phyloP scores from a whole-genome alignment of 1,140 invertebrate species.

The Pantala flavescens region DNA sequence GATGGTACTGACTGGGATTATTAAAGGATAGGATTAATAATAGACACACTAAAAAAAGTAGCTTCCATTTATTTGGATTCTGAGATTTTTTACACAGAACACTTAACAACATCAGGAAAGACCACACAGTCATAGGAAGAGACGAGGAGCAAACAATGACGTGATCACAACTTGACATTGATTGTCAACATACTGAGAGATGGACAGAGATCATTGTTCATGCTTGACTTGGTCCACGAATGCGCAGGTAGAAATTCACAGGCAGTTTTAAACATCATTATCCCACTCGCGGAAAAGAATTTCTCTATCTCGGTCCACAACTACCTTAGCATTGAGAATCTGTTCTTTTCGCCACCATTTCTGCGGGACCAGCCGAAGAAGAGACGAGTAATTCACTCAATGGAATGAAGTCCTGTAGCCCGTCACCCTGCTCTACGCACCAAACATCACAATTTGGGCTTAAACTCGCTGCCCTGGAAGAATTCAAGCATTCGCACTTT shows the following conservation, averaged over 20 bases:
- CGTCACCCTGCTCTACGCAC: slow-evolving; percentile 23
- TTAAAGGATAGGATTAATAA: too few species aligned
- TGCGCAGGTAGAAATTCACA: not conserved
- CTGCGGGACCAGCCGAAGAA: not conserved
- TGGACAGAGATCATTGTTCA: not conserved
- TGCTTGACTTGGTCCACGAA: not conserved
- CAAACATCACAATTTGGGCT: slow-evolving; percentile 36
- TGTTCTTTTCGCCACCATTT: not conserved
- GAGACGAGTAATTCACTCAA: not conserved
- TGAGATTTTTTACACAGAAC: not conserved
- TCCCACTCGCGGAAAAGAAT: not conserved
- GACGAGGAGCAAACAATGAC: not conserved
- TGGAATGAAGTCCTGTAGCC: not conserved
- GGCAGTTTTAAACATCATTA: not conserved
- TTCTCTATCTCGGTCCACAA: not conserved
- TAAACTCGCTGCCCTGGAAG: slow-evolving; percentile 27
- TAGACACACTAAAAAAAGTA: not conserved
- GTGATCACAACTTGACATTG: not conserved
- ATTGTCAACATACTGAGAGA: not conserved
- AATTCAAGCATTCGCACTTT: not conserved
- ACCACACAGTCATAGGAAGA: not conserved
- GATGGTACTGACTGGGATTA: too few species aligned
- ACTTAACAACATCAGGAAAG: not conserved
- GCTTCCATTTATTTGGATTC: not conserved
- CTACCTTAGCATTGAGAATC: not conserved